Evolutionary conservation across 2,113 vertebrate genomes (phyloP).

Genomic region (Alaudala cheleensis): DNA sequence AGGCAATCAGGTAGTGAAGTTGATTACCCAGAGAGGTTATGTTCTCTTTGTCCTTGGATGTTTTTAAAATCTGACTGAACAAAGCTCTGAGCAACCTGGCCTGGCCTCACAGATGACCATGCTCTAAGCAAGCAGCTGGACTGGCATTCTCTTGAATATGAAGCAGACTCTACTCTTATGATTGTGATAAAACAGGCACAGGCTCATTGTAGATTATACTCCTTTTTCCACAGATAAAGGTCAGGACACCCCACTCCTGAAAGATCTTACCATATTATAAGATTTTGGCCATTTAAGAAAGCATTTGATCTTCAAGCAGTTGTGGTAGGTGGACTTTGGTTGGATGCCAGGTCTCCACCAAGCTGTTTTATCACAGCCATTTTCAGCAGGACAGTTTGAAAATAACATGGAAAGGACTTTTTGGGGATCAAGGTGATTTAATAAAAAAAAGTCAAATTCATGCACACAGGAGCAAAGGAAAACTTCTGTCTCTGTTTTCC

Average conservation of each 20-base stretch:
- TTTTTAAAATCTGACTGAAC: background rate
- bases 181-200: background rate
- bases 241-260: background rate
- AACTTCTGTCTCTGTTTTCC: background rate
- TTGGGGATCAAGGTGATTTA: background rate
- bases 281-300: background rate
- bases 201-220: background rate
- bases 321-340: background rate
- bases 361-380: background rate
- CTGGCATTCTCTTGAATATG: background rate
- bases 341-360: background rate
- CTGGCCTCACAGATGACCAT: fast-evolving
- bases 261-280: background rate
- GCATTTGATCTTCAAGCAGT: background rate
- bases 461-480: background rate
- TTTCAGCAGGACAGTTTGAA: background rate
- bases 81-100: background rate
- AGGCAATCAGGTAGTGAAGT: background rate
- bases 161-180: background rate
- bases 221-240: background rate
- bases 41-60: background rate
- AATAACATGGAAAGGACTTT: background rate
- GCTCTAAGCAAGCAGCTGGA: background rate
- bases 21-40: background rate
- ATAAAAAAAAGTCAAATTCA: background rate